Conservation (phyloP, 1,140 invertebrate species). For the Lasioglossum albipes region DNA sequence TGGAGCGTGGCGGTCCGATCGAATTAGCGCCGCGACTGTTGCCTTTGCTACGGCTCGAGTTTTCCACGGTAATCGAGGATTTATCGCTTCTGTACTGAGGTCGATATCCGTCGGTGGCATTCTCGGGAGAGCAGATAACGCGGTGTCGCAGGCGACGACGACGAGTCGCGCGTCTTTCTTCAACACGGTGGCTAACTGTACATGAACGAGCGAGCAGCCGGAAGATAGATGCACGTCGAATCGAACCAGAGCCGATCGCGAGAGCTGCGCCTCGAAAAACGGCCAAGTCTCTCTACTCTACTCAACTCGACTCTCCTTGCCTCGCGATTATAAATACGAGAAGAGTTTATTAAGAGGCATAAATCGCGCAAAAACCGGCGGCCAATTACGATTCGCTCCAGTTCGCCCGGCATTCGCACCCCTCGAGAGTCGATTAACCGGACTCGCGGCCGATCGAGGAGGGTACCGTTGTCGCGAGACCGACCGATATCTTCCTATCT, state of each 20-base stretch:
- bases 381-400: constrained; percentile 52
- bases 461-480: background rate
- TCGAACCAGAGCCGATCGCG: background rate
- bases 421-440: constrained; percentile 26
- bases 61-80: constrained; percentile 32
- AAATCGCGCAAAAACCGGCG: constrained; percentile 32
- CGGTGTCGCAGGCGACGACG: background rate
- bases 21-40: constrained; percentile 8
- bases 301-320: no score
- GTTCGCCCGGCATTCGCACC: constrained; percentile 39
- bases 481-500: background rate
- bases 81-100: constrained; percentile 22
- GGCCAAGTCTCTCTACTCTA: no score
- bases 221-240: constrained; percentile 18
- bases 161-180: background rate
- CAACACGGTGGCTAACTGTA: constrained; percentile 30
- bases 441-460: background rate
- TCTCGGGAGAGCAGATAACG: background rate
- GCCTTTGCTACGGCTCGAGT: background rate
- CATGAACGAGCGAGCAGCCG: constrained; percentile 6
- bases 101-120: background rate
- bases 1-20: constrained; percentile 7
- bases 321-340: constrained; percentile 5
- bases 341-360: constrained; percentile 35
- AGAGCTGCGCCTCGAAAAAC: background rate